phyloP scores from a whole-genome alignment of 2,797 vertebrate genomes.

The Ciconia nigra region DNA sequence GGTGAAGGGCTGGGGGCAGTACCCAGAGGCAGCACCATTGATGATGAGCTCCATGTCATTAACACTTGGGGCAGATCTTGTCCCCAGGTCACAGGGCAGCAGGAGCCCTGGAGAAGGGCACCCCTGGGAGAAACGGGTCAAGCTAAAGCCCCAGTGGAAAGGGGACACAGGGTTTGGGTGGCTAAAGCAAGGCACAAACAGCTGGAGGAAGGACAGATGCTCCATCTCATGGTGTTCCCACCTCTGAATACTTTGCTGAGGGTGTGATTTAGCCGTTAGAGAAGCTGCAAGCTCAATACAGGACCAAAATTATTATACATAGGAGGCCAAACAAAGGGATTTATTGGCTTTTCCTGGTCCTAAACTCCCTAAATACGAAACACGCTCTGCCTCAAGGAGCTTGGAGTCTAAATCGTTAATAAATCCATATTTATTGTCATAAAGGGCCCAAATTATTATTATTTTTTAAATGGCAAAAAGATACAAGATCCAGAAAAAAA shows the following conservation, averaged over 20 bases:
- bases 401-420: not conserved
- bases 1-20: not conserved
- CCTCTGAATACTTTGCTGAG: not conserved
- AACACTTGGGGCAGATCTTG: not conserved
- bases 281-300: not conserved
- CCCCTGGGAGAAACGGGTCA: not conserved
- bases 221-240: not conserved
- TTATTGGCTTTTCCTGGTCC: not conserved
- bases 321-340: not conserved
- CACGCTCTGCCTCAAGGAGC: not conserved
- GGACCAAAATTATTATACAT: not conserved
- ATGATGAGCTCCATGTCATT: accelerated
- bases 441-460: not conserved
- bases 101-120: not conserved
- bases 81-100: not conserved
- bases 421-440: not conserved
- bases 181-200: not conserved
- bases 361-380: not conserved
- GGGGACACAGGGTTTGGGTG: not conserved
- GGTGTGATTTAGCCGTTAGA: not conserved
- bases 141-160: not conserved
- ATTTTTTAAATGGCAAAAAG: not conserved
- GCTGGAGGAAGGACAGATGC: not conserved
- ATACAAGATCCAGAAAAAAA: not conserved
- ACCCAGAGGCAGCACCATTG: not conserved